Conservation (phyloP, 2,888 invertebrate species). For the Amiota communis region DNA sequence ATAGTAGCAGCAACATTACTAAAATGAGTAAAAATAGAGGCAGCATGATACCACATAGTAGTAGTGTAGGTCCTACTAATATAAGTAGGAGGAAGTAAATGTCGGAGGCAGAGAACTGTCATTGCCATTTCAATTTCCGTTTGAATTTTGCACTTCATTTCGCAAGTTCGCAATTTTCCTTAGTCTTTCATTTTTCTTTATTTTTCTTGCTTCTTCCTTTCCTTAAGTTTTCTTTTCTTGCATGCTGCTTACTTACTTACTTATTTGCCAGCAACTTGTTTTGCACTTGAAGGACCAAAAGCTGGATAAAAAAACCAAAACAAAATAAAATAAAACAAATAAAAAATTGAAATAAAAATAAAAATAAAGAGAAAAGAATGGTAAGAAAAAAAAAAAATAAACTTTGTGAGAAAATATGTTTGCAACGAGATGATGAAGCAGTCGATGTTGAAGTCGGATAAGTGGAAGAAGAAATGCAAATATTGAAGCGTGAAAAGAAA, state of each 20-base stretch:
- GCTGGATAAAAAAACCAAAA: slow-evolving; percentile 51
- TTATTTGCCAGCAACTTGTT: slow-evolving; percentile 6
- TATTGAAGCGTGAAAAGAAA: slow-evolving; percentile 35
- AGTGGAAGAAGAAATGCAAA: slow-evolving; percentile 35
- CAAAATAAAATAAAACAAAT: slow-evolving; percentile 49
- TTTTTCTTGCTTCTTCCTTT: slow-evolving; percentile 35
- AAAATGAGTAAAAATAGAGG: slow-evolving; percentile 23
- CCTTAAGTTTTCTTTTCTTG: neutral
- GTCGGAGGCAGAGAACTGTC: slow-evolving; percentile 47
- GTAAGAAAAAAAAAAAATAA: slow-evolving; percentile 8
- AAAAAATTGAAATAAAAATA: slow-evolving; percentile 17
- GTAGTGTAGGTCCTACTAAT: neutral
- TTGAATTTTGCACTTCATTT: slow-evolving; percentile 70
- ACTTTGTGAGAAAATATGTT: slow-evolving; percentile 24
- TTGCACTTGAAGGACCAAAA: slow-evolving; percentile 15
- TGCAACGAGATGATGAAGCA: neutral
- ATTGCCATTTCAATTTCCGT: slow-evolving; percentile 69
- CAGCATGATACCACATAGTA: slow-evolving; percentile 29
- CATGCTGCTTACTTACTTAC: neutral
- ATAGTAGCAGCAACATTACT: neutral
- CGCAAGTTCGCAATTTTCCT: slow-evolving; percentile 67
- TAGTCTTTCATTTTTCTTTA: slow-evolving; percentile 17
- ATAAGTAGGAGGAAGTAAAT: slow-evolving; percentile 8
- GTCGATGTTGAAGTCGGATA: slow-evolving; percentile 4
- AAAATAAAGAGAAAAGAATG: slow-evolving; percentile 21